phyloP scores from a whole-genome alignment of 2,113 vertebrate genomes.

The Aepyceros melampus region DNA sequence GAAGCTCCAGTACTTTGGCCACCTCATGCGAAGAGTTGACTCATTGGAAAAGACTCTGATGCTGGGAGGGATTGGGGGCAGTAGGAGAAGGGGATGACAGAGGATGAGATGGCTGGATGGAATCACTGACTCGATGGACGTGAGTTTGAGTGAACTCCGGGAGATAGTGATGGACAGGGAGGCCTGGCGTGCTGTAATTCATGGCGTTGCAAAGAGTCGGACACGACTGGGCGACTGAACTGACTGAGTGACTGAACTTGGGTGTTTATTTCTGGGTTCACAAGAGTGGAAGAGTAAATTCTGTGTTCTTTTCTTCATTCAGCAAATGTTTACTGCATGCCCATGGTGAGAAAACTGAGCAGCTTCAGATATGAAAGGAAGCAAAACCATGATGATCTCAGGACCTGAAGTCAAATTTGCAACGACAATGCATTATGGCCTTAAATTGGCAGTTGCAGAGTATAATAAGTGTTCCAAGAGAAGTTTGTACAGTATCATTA shows the following conservation, averaged over 20 bases:
- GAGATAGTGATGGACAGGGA: too few species aligned
- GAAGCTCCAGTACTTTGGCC: too few species aligned
- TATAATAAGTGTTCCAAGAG: not conserved
- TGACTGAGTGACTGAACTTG: too few species aligned
- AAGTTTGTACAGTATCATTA: not conserved
- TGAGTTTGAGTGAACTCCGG: too few species aligned
- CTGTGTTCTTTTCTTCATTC: not conserved
- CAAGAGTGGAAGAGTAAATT: not conserved
- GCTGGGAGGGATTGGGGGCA: too few species aligned
- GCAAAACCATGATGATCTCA: not conserved
- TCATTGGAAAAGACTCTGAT: too few species aligned
- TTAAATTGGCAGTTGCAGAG: not conserved
- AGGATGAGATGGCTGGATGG: too few species aligned
- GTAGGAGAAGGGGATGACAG: accelerated
- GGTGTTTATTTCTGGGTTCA: not conserved
- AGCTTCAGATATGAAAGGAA: not conserved
- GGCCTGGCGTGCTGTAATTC: accelerated
- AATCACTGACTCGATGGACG: too few species aligned
- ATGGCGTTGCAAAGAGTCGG: too few species aligned
- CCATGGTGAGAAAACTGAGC: not conserved
- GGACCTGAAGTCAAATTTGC: not conserved
- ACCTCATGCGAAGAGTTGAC: too few species aligned
- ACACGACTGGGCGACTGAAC: too few species aligned
- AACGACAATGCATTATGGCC: not conserved
- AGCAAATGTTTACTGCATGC: not conserved